Evolutionary conservation across 2,797 vertebrate genomes (phyloP).

Genomic region (Amblyraja radiata): DNA sequence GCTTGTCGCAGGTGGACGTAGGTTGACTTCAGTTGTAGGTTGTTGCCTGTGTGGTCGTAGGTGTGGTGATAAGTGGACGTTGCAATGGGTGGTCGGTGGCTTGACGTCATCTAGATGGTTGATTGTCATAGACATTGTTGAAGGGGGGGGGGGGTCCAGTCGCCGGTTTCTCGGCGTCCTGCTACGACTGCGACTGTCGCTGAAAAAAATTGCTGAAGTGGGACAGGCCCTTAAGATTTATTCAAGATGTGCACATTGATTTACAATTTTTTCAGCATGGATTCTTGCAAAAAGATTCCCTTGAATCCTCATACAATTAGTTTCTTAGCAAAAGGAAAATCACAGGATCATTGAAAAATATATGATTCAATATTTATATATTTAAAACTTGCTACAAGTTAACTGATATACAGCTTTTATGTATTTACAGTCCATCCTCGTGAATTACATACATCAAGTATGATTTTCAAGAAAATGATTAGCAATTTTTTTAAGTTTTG

Average conservation of each 20-base stretch:
- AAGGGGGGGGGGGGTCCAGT: too few relatives aligned
- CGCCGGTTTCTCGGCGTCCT: too few relatives aligned
- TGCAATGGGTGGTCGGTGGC: too few relatives aligned
- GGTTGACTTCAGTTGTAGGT: too few relatives aligned
- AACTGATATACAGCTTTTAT: neutral
- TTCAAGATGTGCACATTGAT: too few relatives aligned
- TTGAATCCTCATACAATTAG: neutral
- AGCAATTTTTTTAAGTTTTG: neutral
- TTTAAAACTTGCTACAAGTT: neutral
- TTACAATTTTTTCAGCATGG: neutral
- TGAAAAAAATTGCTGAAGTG: too few relatives aligned
- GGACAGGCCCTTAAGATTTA: neutral
- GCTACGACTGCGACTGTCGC: too few relatives aligned
- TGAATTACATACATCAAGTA: neutral
- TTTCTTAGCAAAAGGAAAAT: neutral
- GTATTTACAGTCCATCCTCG: neutral
- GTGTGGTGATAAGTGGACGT: too few relatives aligned
- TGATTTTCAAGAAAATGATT: neutral
- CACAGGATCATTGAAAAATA: neutral
- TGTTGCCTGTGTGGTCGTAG: too few relatives aligned
- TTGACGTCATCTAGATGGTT: too few relatives aligned
- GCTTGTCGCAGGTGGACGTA: too few relatives aligned
- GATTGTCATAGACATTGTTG: too few relatives aligned
- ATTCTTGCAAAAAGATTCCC: neutral
- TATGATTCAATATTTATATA: neutral